Percentiles rank a stretch among this genome's conserved stretches.
These are phyloP conservation scores for Mola mola DNA, from an alignment of 2,113 vertebrate species.

Conservation along the genomic window DNA sequence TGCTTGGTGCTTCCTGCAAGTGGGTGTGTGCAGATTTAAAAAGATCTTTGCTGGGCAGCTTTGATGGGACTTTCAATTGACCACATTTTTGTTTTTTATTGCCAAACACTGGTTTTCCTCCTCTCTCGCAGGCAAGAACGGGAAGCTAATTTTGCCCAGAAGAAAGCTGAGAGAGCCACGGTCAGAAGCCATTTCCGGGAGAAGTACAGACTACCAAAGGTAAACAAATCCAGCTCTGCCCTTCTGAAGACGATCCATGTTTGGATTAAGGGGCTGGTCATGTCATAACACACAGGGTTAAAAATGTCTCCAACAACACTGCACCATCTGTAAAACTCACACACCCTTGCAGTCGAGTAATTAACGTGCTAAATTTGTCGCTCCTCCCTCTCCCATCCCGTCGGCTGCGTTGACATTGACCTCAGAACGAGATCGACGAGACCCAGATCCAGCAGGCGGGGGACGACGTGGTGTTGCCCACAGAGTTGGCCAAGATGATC, in stretches of 20 bases:
- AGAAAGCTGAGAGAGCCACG: conserved; percentile 95
- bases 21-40: too few species aligned
- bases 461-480: conserved; percentile 90
- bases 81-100: too few species aligned
- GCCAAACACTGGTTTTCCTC: too few species aligned
- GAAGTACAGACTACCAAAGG: conserved; percentile 97
- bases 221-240: conserved; percentile 53
- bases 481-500: conserved; percentile 98
- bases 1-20: too few species aligned
- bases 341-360: too few species aligned
- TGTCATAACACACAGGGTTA: too few species aligned
- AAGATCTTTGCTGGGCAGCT: too few species aligned
- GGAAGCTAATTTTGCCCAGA: conserved; percentile 91
- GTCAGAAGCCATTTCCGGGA: conserved; percentile 93
- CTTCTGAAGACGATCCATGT: neutral
- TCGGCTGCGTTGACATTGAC: neutral
- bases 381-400: neutral
- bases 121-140: conserved; percentile 87
- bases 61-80: too few species aligned
- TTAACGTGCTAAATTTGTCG: neutral
- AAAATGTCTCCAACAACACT: neutral
- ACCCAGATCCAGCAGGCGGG: conserved; percentile 95
- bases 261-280: too few species aligned
- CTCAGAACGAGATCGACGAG: conserved; percentile 91
- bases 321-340: neutral